A percentile compares a stretch with the other conserved stretches of the same genome.
These are phyloP conservation scores for Marasmarcha lunaedactyla DNA, from an alignment of 2,888 invertebrate species.

Conservation along the genomic window DNA sequence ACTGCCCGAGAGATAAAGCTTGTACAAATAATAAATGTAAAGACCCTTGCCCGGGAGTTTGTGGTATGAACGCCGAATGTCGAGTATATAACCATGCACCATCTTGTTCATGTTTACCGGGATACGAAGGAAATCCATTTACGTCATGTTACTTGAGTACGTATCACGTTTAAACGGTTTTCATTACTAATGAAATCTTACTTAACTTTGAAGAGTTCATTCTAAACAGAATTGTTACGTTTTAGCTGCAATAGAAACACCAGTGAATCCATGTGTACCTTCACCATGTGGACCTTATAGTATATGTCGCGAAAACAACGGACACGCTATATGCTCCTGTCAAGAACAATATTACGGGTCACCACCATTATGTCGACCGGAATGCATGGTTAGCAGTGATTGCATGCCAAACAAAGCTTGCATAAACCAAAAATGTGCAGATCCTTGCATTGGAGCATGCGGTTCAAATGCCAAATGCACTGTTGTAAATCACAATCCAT, in stretches of 20 bases:
- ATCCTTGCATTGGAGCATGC: constrained; percentile 88
- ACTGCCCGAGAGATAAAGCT: constrained; percentile 81
- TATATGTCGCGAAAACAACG: constrained; percentile 77
- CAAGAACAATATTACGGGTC: constrained; percentile 82
- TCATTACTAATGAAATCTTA: constrained; percentile 3
- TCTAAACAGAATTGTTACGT: constrained; percentile 8
- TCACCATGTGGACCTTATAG: constrained; percentile 87
- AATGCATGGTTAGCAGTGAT: constrained; percentile 86
- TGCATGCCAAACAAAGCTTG: constrained; percentile 86
- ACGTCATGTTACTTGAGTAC: constrained; percentile 75
- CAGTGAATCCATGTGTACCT: constrained; percentile 68
- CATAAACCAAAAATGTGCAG: constrained; percentile 81
- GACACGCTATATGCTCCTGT: constrained; percentile 85
- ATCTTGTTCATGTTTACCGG: constrained; percentile 78
- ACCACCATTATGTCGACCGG: constrained; percentile 82
- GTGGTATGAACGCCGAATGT: constrained; percentile 87
- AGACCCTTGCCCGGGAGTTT: constrained; percentile 86
- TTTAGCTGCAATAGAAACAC: constrained; percentile 45
- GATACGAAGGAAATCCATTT: constrained; percentile 84
- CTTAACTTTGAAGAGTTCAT: neutral
- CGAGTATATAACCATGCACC: constrained; percentile 86
- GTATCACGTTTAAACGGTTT: constrained; percentile 6
- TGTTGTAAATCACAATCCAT: constrained; percentile 87
- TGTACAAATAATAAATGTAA: constrained; percentile 87
- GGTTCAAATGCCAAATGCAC: constrained; percentile 85